Percentiles rank a stretch among this genome's conserved stretches.
Conservation (phyloP, 92 coral and sea anemone genomes). For the Parazoanthus darwini region DNA sequence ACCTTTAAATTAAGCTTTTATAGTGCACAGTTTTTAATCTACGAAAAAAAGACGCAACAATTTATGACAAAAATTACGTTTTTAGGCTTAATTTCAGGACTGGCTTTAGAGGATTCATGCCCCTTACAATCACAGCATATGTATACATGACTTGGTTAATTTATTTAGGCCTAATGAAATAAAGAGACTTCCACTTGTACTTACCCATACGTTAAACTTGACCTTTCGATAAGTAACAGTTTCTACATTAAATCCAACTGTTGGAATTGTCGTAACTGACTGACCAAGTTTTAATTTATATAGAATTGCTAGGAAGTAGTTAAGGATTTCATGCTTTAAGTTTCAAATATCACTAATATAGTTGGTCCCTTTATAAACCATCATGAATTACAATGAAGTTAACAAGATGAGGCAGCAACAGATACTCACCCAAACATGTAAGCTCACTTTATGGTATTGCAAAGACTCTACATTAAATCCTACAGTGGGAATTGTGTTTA, state of each 20-base stretch:
- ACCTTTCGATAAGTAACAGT: conserved; percentile 89
- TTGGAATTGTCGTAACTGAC: conserved; percentile 98
- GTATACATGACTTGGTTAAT: conserved; percentile 56
- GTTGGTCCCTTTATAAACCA: too few relatives aligned
- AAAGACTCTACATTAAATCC: conserved; percentile 99
- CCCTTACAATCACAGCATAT: conserved; percentile 90
- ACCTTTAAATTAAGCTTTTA: too few relatives aligned
- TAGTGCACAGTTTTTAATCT: too few relatives aligned
- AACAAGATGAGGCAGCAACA: too few relatives aligned
- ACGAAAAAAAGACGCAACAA: too few relatives aligned
- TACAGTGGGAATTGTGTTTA: conserved; percentile 97
- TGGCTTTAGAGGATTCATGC: too few relatives aligned
- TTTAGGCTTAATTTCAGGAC: too few relatives aligned
- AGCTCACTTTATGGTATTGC: conserved; percentile 82
- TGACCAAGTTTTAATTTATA: conserved; percentile 97
- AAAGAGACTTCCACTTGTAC: conserved; percentile 32
- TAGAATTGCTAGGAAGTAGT: conserved; percentile 59
- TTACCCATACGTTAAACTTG: conserved; percentile 99
- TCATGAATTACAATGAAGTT: too few relatives aligned
- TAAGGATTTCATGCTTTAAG: conserved; percentile 30
- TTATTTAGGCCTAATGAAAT: conserved; percentile 63
- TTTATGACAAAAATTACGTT: too few relatives aligned
- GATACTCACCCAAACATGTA: conserved; percentile 96
- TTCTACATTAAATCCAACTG: conserved; percentile 99
- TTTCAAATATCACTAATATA: not conserved